phyloP scores from a whole-genome alignment of 2,888 invertebrate species.

The Sycophila texana region DNA sequence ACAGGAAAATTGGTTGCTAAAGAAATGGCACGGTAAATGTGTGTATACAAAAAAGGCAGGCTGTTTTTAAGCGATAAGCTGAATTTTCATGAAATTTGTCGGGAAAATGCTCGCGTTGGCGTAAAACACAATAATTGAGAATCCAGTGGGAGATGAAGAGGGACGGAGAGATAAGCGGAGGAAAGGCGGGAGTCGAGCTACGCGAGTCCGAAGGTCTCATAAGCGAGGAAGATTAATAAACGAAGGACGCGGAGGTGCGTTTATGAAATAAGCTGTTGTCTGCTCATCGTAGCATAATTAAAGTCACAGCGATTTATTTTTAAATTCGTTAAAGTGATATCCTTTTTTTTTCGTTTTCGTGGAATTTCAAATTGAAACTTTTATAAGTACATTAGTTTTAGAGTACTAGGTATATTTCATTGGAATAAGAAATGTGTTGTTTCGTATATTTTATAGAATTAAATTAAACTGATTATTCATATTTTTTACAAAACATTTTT shows the following conservation, averaged over 20 bases:
- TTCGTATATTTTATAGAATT: no score
- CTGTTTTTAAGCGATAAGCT: conserved; percentile 41
- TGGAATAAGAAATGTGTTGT: no score
- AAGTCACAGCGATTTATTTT: conserved; percentile 31
- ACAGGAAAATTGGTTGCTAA: neutral
- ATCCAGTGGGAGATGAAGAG: neutral
- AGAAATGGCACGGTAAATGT: neutral
- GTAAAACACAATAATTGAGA: conserved; percentile 37
- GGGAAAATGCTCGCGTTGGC: conserved; percentile 25
- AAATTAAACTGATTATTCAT: no score
- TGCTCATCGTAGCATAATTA: conserved; percentile 24
- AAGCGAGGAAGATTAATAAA: conserved; percentile 49
- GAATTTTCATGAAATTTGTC: conserved; percentile 41
- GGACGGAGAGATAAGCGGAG: neutral
- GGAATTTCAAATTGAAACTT: no score
- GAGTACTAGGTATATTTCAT: no score
- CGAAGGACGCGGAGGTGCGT: conserved; percentile 29
- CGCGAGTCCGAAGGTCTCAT: neutral
- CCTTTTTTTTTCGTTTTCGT: neutral
- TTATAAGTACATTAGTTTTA: no score
- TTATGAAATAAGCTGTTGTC: conserved; percentile 41
- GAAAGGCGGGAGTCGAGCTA: neutral
- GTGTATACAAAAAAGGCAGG: neutral
- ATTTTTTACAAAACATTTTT: no score
- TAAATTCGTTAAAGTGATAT: conserved; percentile 17